Evolutionary conservation across 2,888 invertebrate genomes (phyloP), one percentile per base, ranked within the genome.

Genomic region (Amphipyra tragopoginis): DNA sequence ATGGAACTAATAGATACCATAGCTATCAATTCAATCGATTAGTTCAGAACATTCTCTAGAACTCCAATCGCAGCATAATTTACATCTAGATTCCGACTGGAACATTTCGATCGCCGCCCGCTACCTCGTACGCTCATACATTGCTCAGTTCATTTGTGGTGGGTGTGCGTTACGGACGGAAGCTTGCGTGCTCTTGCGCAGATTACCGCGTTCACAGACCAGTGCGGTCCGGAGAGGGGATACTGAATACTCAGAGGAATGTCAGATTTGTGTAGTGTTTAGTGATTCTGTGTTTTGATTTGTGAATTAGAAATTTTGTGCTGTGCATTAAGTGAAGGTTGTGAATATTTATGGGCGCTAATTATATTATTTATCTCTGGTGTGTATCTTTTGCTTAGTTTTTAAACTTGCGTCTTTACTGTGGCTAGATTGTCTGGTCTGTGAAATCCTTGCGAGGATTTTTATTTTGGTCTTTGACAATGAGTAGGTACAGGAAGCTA

Each of bases 171-270:
- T 82, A 82, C 82, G 84, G 86, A 83, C 91, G 91, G 90, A 90
- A 88, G 89, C 85, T 75, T 83, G 72, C 81, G 80, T 88, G 84
- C 89, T 86, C 88, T 82, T 81, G 89, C 86, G 88, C 89, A 82
- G 82, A 85, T 87, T 84, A 81, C 82, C 63, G 69, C 68, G 73
- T 65, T 75, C 85, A 83, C 78, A 81, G 81, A 80, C 75, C 72
- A 77, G 72, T 79, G 80, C 73, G 67, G 65, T 65, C 62, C 71
- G 58, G 59, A 67, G 75, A 51, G 67, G 73, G 79, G 75, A 49
- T 67, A 61, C 56, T 21, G 56, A 49, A 66, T 54, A 63, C 52
- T 49, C 53, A 44, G 36, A 50, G 61, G 76, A 72, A 72, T 74
- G 65, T 69, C 42, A 42, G 65, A 69, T 65, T 65, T 53, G 70